A percentile compares a stretch with the other conserved stretches of the same genome.
These are phyloP conservation scores for Drosophila nr. perissopoda DNA, from an alignment of 2,888 invertebrate genomes.

Conservation along the genomic window DNA sequence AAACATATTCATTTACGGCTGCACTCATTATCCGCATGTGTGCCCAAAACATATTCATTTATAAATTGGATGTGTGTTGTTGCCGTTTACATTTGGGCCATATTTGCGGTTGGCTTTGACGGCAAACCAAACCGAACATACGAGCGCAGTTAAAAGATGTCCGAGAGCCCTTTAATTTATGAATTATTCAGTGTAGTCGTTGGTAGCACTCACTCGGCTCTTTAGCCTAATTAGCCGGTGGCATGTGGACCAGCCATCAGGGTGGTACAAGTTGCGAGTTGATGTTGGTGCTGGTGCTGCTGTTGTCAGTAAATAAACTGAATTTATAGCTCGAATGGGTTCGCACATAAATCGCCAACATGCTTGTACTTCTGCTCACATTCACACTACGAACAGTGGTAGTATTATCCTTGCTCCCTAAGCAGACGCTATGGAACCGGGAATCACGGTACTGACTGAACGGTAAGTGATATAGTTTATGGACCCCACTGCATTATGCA, in stretches of 20 bases:
- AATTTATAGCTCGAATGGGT: conserved; percentile 15
- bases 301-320: conserved; percentile 42
- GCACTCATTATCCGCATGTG: conserved; percentile 6
- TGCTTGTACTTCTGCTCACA: not conserved
- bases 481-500: conserved; percentile 61
- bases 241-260: conserved; percentile 18
- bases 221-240: conserved; percentile 66
- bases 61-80: conserved; percentile 13
- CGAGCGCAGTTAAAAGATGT: conserved; percentile 20
- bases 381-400: not conserved
- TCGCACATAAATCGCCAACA: conserved; percentile 31
- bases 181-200: conserved; percentile 71
- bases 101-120: conserved; percentile 65
- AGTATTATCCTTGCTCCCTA: conserved; percentile 10
- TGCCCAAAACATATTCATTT: not conserved
- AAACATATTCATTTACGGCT: conserved; percentile 12
- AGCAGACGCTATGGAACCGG: conserved; percentile 1
- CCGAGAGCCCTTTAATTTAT: conserved; percentile 54
- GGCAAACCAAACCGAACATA: conserved; percentile 24
- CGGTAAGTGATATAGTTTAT: conserved; percentile 64
- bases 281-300: not conserved
- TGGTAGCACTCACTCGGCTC: conserved; percentile 53
- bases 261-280: not conserved
- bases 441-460: conserved; percentile 52
- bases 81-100: conserved; percentile 61